Evolutionary conservation across 2,888 invertebrate species (phyloP).

Genomic region (Cartodere bifasciata): DNA sequence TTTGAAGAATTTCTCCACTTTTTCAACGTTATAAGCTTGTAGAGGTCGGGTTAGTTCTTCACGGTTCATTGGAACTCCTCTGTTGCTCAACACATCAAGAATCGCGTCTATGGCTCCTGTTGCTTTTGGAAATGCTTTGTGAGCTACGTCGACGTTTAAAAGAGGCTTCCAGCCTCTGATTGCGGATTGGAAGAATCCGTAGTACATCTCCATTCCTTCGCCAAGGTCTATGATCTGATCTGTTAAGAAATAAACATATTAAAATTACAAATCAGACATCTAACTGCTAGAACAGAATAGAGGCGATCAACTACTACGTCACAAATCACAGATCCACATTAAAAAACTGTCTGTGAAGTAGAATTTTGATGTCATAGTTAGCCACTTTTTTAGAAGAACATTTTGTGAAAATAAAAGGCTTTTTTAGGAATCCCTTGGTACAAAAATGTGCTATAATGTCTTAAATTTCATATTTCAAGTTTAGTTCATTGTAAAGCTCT

Average conservation of each 20-base stretch:
- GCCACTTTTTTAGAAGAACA: too few relatives aligned
- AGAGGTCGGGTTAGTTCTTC: constrained; percentile 9
- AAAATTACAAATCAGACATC: too few relatives aligned
- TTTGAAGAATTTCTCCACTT: constrained; percentile 16
- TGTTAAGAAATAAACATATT: too few relatives aligned
- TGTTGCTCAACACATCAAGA: constrained; percentile 15
- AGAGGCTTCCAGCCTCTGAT: constrained; percentile 79
- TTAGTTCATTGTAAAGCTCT: too few relatives aligned
- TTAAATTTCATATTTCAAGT: too few relatives aligned
- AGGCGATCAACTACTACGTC: too few relatives aligned
- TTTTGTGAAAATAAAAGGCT: too few relatives aligned
- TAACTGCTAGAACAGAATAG: too few relatives aligned
- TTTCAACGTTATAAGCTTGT: constrained; percentile 14
- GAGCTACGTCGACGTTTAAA: constrained; percentile 82
- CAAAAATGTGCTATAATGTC: too few relatives aligned
- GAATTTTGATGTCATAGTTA: too few relatives aligned
- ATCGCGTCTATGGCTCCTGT: constrained; percentile 39
- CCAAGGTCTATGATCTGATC: constrained; percentile 45
- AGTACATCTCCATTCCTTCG: constrained; percentile 81
- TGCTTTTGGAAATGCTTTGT: constrained; percentile 61
- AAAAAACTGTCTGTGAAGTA: constrained; percentile 33
- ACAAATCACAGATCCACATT: too few relatives aligned
- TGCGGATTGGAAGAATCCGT: constrained; percentile 87
- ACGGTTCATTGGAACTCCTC: constrained; percentile 3
- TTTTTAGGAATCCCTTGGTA: too few relatives aligned